Percentiles rank a stretch among this genome's conserved stretches.
These are phyloP conservation scores for Yponomeuta sedellus DNA, from an alignment of 2,888 invertebrate species.

Conservation along the genomic window DNA sequence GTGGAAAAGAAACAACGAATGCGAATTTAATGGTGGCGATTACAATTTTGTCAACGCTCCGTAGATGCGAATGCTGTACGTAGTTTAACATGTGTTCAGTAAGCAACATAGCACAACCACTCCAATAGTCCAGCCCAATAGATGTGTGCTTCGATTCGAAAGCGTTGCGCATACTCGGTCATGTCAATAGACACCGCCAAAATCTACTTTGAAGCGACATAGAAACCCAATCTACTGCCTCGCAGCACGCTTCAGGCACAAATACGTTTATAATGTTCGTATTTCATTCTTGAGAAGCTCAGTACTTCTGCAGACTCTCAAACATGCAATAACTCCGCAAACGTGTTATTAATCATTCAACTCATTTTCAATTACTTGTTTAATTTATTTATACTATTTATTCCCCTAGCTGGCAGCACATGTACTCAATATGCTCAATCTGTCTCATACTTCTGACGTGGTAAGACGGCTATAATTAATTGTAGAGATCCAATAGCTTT, in stretches of 20 bases:
- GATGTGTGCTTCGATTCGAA: constrained; percentile 26
- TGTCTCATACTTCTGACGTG: too few species aligned
- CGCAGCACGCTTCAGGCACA: not conserved
- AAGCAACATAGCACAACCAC: constrained; percentile 4
- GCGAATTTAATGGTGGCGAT: not conserved
- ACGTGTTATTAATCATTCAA: constrained; percentile 25
- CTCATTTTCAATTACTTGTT: not conserved
- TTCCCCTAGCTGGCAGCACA: too few species aligned
- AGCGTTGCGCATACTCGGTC: constrained; percentile 49
- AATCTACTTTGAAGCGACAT: constrained; percentile 42
- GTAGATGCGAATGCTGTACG: not conserved
- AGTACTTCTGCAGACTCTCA: constrained; percentile 37
- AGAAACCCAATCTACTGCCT: not conserved
- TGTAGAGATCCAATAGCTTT: too few species aligned
- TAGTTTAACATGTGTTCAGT: not conserved
- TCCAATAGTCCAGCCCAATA: not conserved
- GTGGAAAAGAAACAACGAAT: constrained; percentile 66
- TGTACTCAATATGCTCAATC: too few species aligned
- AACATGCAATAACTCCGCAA: constrained; percentile 51
- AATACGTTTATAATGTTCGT: not conserved
- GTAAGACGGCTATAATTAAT: too few species aligned
- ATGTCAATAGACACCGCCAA: constrained; percentile 49
- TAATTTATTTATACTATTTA: too few species aligned
- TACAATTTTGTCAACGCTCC: not conserved
- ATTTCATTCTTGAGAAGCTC: not conserved